Percentiles rank a stretch among this genome's conserved stretches.
Conservation (phyloP, 2,888 invertebrate species). For the Hydroisotoma schaefferi region DNA sequence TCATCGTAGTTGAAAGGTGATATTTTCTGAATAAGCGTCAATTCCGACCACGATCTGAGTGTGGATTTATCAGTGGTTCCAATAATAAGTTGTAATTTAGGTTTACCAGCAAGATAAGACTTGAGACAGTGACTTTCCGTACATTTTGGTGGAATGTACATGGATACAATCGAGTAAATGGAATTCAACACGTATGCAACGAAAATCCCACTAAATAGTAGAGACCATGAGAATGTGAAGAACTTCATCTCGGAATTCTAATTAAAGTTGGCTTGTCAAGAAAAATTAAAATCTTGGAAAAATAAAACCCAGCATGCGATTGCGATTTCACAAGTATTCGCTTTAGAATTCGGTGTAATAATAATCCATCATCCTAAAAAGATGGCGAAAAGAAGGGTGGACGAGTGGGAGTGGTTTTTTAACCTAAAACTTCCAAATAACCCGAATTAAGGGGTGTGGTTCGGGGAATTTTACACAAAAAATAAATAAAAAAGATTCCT, state of each 20-base stretch:
- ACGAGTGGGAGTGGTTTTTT: too few relatives aligned
- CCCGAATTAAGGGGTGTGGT: too few relatives aligned
- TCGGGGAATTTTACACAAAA: too few relatives aligned
- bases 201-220: conserved; percentile 52
- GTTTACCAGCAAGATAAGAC: conserved; percentile 51
- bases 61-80: conserved; percentile 40
- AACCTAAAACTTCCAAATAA: too few relatives aligned
- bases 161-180: conserved; percentile 53
- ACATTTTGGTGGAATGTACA: conserved; percentile 53
- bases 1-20: conserved; percentile 37
- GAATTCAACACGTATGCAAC: conserved; percentile 55
- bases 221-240: conserved; percentile 49
- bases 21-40: conserved; percentile 33
- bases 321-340: neutral
- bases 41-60: conserved; percentile 22
- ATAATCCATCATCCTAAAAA: too few relatives aligned
- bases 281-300: neutral
- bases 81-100: conserved; percentile 51
- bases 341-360: neutral
- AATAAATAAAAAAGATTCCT: too few relatives aligned
- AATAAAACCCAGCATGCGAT: neutral
- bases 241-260: neutral
- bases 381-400: too few relatives aligned
- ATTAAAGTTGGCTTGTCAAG: neutral
- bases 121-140: conserved; percentile 50